Conservation (phyloP, 2,888 invertebrate species). For the Sarcophaga variegata region DNA sequence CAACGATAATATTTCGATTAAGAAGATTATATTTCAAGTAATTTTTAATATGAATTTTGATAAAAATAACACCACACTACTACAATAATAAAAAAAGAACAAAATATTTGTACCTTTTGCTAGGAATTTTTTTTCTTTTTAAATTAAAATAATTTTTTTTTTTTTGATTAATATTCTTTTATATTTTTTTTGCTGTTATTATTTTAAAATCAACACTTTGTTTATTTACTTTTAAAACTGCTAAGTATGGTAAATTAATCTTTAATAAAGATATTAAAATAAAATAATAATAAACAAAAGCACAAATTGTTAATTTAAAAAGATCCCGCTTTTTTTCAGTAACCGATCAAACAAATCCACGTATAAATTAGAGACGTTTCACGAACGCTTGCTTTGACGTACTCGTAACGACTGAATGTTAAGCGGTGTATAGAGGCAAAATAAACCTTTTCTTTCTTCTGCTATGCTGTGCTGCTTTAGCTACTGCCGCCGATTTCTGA, state of each 20-base stretch:
- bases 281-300: not conserved
- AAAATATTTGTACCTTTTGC: not conserved
- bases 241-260: not conserved
- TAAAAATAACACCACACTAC: not conserved
- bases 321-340: not conserved
- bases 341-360: not conserved
- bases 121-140: not conserved
- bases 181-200: not conserved
- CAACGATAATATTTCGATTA: not conserved
- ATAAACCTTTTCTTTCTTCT: conserved; percentile 43
- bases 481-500: not conserved
- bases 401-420: conserved; percentile 62
- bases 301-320: not conserved
- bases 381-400: conserved; percentile 55
- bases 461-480: not conserved
- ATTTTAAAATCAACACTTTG: not conserved
- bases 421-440: conserved; percentile 43
- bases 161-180: not conserved
- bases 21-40: not conserved
- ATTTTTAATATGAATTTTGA: not conserved
- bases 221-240: not conserved
- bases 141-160: not conserved
- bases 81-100: not conserved
- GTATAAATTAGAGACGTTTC: not conserved
- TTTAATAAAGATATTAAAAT: not conserved